Evolutionary conservation across 1,140 invertebrate species (phyloP).

Genomic region (Drosophila repletoides): DNA sequence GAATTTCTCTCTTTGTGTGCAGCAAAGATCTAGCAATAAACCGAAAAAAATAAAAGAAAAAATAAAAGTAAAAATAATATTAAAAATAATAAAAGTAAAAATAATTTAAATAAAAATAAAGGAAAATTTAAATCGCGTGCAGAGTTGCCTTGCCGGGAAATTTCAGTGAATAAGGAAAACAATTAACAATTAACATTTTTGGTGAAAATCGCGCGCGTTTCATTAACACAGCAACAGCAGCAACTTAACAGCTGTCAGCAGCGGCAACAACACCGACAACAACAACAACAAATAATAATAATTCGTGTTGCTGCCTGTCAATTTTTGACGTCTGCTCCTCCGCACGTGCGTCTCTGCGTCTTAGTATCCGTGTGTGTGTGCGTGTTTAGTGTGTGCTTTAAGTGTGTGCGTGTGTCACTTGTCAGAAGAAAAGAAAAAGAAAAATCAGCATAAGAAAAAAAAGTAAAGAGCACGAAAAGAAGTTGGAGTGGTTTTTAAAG

Average conservation of each 20-base stretch:
- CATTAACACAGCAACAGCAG: slow-evolving; percentile 3
- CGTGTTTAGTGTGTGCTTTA: slow-evolving; percentile 6
- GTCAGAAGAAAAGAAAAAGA: slow-evolving; percentile 31
- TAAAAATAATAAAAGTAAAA: slow-evolving; percentile 6
- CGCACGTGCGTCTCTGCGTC: slow-evolving; percentile 7
- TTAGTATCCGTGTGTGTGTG: slow-evolving; percentile 11
- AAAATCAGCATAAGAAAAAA: slow-evolving; percentile 5
- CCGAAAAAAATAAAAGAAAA: slow-evolving; percentile 10
- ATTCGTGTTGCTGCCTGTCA: slow-evolving; percentile 19
- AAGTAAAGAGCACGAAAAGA: slow-evolving; percentile 8
- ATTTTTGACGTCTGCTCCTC: slow-evolving; percentile 32
- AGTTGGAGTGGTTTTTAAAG: slow-evolving; percentile 14
- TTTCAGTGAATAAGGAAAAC: slow-evolving; percentile 1
- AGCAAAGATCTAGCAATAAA: slow-evolving; percentile 10
- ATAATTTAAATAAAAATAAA: not conserved
- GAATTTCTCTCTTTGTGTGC: slow-evolving; percentile 40
- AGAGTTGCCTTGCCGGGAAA: slow-evolving; percentile 33
- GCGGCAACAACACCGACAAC: not conserved
- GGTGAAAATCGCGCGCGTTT: slow-evolving; percentile 36
- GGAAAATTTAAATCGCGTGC: slow-evolving; percentile 7
- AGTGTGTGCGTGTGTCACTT: slow-evolving; percentile 22
- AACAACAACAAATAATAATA: not conserved
- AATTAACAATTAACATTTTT: slow-evolving; percentile 1
- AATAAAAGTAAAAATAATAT: not conserved
- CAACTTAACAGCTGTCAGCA: slow-evolving; percentile 32